A percentile compares a stretch with the other conserved stretches of the same genome.
Evolutionary conservation across 2,797 vertebrate species (phyloP).

Genomic region (Gambelia wislizenii): DNA sequence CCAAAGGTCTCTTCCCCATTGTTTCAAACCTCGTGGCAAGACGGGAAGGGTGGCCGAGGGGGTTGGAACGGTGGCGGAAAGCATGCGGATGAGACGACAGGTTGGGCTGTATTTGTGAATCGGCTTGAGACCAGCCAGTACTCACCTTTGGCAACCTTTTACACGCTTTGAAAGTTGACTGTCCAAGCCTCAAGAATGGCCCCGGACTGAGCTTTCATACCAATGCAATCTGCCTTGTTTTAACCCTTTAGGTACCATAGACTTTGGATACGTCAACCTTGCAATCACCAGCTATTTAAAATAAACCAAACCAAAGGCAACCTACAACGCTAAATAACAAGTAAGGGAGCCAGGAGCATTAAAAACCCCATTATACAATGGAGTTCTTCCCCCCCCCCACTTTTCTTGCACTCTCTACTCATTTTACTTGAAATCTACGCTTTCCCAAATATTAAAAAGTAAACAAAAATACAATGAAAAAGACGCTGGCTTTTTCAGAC

Average conservation of each 20-base stretch:
- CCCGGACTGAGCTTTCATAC: constrained; percentile 82
- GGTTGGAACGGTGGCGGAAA: no score
- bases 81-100: constrained; percentile 69
- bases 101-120: constrained; percentile 86
- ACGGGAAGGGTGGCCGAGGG: no score
- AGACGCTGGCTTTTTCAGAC: no score
- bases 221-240: constrained; percentile 54
- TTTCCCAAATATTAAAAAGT: background rate
- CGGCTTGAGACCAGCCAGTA: constrained; percentile 81
- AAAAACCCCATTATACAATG: background rate
- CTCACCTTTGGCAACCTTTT: constrained; percentile 89
- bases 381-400: background rate
- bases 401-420: background rate
- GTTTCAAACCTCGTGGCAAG: no score
- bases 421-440: background rate
- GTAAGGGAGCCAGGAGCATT: background rate
- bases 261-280: constrained; percentile 58
- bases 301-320: background rate
- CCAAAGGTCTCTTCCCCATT: no score
- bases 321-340: background rate
- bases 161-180: constrained; percentile 78
- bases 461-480: background rate
- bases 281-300: background rate
- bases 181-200: constrained; percentile 83
- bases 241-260: constrained; percentile 78